Percentiles rank a stretch among this genome's conserved stretches.
Conservation (phyloP, 2,888 invertebrate species). For the Tubiluchus corallicola region DNA sequence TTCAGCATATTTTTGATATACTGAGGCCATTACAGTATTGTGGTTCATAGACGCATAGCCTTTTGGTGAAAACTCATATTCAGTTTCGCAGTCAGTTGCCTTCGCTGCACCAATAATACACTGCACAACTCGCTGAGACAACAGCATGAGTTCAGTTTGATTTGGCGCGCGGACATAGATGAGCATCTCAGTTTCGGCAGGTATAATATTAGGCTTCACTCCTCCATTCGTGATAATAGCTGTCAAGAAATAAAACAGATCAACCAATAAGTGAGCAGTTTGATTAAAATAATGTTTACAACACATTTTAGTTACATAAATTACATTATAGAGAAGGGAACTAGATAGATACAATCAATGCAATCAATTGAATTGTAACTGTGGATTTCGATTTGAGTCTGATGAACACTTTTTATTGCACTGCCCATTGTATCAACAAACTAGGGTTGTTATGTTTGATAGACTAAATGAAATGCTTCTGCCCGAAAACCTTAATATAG, state of each 20-base stretch:
- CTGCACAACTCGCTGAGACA: slow-evolving; percentile 16
- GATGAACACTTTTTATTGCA: too few relatives aligned
- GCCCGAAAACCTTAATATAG: too few relatives aligned
- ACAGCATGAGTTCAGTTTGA: slow-evolving; percentile 17
- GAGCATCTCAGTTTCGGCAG: slow-evolving; percentile 20
- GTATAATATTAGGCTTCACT: slow-evolving; percentile 15
- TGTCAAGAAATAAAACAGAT: slow-evolving; percentile 8
- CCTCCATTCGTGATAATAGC: slow-evolving; percentile 16
- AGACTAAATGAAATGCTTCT: too few relatives aligned
- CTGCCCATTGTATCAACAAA: too few relatives aligned
- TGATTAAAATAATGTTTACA: too few relatives aligned
- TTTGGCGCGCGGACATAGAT: slow-evolving; percentile 20
- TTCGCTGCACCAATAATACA: slow-evolving; percentile 22
- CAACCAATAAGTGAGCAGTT: too few relatives aligned
- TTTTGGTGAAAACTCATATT: not conserved
- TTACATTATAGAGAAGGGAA: too few relatives aligned
- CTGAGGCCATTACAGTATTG: not conserved
- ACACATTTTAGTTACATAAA: too few relatives aligned
- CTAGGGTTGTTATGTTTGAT: too few relatives aligned
- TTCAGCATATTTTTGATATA: not conserved
- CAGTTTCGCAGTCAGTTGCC: slow-evolving; percentile 1
- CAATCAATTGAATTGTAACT: too few relatives aligned
- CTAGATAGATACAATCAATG: too few relatives aligned
- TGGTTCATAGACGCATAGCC: not conserved
- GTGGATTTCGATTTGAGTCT: too few relatives aligned